Base-by-base conservation (phyloP, 2,888 invertebrate species). In the Leptinotarsa rubiginosa region DNA sequence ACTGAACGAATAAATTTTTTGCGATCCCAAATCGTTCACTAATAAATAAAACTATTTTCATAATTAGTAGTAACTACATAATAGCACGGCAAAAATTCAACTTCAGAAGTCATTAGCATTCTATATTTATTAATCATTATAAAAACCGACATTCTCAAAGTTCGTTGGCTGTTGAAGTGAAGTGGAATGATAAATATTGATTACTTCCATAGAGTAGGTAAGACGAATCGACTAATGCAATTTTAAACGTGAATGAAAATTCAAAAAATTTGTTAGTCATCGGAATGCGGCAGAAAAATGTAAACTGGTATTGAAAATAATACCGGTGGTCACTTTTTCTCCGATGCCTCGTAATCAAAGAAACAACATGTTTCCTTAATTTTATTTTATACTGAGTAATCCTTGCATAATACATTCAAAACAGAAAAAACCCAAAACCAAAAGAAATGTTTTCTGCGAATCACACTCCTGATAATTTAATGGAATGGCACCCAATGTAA, bases 101-200 rank as follows among this genome's bases (percentile, higher is more conserved):
- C 18, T 52, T 18, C 18, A n/a, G 52, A 52, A 52, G 52, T 52
- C 52, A 52, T 52, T 52, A 52, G 52, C 52, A 52, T 52, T 52
- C 18, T 18, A 52, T 52, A 18, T 52, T 52, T 52, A 52, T 52
- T 52, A 52, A n/a, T 52, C 52, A 52, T 18, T 52, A 52, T 52
- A 12, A 7, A 52, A 52, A 7, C 52, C n/a, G 52, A 52, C 52
- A 52, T 12, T 52, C 52, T 52, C 18, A 52, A 52, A 52, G 52
- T 18, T 52, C 52, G 52, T 52, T 52, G 52, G 52, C 52, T 52
- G 52, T 41, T 41, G 18, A 18, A 52, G 18, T 52, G 52, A 52
- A 52, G 52, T 52, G 52, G 52, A 52, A 52, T 52, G 52, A 52
- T 52, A 52, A 52, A 52, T 52, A 52, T 52, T 52, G 52, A 52